Percentiles rank a stretch among this genome's conserved stretches.
Evolutionary conservation across 2,797 vertebrate species (phyloP).

Genomic region (Nannoperca obscura): DNA sequence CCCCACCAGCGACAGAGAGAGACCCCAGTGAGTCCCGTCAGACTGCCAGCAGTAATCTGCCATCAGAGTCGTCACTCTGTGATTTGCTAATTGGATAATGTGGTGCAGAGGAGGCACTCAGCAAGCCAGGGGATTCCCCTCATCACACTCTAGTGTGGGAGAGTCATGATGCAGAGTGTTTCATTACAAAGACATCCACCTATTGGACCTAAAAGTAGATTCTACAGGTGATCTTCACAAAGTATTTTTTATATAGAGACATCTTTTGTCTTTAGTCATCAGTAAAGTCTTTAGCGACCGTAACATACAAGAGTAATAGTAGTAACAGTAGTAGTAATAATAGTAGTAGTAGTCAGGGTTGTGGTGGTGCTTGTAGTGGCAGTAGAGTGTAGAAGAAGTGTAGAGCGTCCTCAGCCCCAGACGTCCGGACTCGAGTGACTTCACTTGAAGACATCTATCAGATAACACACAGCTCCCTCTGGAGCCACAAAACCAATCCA

Average conservation of each 20-base stretch:
- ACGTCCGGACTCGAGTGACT: too few relatives aligned
- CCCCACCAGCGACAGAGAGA: slow-evolving; percentile 15
- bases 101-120: slow-evolving; percentile 70
- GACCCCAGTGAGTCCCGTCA: slow-evolving; percentile 43
- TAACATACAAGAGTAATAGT: not conserved
- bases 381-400: too few relatives aligned
- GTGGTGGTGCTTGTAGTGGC: too few relatives aligned
- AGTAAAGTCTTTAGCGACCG: not conserved
- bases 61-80: slow-evolving; percentile 67
- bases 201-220: slow-evolving; percentile 15
- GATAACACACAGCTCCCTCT: too few relatives aligned
- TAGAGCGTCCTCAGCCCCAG: too few relatives aligned
- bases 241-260: not conserved
- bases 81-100: slow-evolving; percentile 77
- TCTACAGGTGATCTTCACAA: not conserved
- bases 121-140: slow-evolving; percentile 75
- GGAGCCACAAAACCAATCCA: too few relatives aligned
- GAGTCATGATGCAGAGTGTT: slow-evolving; percentile 49
- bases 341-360: too few relatives aligned
- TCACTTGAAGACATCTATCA: too few relatives aligned
- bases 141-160: slow-evolving; percentile 45
- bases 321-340: not conserved
- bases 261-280: not conserved
- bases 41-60: slow-evolving; percentile 73
- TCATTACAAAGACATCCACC: slow-evolving; percentile 12